Evolutionary conservation across 2,113 vertebrate genomes (phyloP), one percentile per base, ranked within the genome.

Genomic region (Oreotrochilus melanogaster): DNA sequence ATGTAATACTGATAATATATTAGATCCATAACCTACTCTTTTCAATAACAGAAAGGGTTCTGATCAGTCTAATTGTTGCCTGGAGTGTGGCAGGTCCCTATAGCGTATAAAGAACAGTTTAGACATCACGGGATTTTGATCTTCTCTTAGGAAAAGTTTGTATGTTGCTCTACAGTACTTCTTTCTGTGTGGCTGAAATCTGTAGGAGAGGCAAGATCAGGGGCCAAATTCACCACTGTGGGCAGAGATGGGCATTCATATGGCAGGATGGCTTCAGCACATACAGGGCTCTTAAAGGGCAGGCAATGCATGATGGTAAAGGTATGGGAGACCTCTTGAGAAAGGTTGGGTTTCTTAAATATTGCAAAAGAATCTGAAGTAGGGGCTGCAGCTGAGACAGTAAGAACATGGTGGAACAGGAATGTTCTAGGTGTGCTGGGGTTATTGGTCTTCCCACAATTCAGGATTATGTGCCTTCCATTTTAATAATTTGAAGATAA

Each of bases 301-400:
- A n/a, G 22, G 9, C 0, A 4, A 9, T 4, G 11, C 0, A 0
- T 17, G 5, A 35, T 35, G 35, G n/a, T 1, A 1, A 74, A 14
- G 33, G 10, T 0, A 0, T 25, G 15, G 43, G 31, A 56, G n/a
- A 67, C 21, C 8, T 60, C 9, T 6, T 84, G 17, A 28, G 43
- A 57, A 66, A 60, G 18, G 16, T 1, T 3, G 2, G 9, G 4
- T 8, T 64, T 5, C 45, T 10, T 67, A 17, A 9, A 2, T 0
- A 0, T 4, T 23, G 11, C 5, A 5, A 8, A 54, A 18, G 30
- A 17, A 50, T 11, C 62, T 37, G 39, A 37, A 76, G 48, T 0
- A 74, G 23, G 25, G 0, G 0, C 4, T 85, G 54, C 17, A 70
- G 5, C 8, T 35, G 17, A 39, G 33, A 19, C 1, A 2, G 30